Evolutionary conservation across 1,140 invertebrate genomes (phyloP).

Genomic region (Neotoxoptera formosana): DNA sequence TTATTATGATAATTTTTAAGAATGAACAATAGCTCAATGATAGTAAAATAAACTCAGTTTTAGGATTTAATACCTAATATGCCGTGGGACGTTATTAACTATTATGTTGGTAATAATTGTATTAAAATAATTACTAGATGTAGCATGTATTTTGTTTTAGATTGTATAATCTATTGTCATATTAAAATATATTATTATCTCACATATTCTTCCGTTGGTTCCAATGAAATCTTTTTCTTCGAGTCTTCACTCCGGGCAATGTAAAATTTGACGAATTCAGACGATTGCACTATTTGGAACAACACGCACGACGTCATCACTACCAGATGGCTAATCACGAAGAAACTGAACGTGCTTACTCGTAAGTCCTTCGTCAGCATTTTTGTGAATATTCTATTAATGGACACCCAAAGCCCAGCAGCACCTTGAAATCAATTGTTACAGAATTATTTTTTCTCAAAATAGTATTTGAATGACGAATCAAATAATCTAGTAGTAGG

Average conservation of each 20-base stretch:
- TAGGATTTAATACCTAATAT: too few species aligned
- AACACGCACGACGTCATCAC: slow-evolving; percentile 78
- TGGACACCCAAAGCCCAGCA: slow-evolving; percentile 84
- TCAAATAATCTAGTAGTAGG: neutral
- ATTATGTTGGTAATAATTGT: neutral
- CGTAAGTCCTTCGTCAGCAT: slow-evolving; percentile 74
- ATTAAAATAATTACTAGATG: neutral
- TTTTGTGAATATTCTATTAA: slow-evolving; percentile 85
- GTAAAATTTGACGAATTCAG: slow-evolving; percentile 85
- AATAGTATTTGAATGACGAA: neutral
- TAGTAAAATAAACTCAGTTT: too few species aligned
- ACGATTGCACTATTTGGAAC: slow-evolving; percentile 77
- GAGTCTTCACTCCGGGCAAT: slow-evolving; percentile 76
- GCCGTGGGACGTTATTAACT: too few species aligned
- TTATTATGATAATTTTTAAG: too few species aligned
- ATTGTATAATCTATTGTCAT: neutral
- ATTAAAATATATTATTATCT: slow-evolving; percentile 12
- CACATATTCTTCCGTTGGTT: slow-evolving; percentile 76
- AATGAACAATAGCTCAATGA: too few species aligned
- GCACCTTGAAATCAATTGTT: slow-evolving; percentile 68
- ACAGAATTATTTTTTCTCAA: neutral
- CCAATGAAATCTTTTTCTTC: slow-evolving; percentile 73
- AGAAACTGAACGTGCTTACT: slow-evolving; percentile 86
- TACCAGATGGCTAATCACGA: slow-evolving; percentile 77
- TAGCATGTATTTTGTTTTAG: neutral